Evolutionary conservation across 2,888 invertebrate species (phyloP).

Genomic region (Unio pictorum): DNA sequence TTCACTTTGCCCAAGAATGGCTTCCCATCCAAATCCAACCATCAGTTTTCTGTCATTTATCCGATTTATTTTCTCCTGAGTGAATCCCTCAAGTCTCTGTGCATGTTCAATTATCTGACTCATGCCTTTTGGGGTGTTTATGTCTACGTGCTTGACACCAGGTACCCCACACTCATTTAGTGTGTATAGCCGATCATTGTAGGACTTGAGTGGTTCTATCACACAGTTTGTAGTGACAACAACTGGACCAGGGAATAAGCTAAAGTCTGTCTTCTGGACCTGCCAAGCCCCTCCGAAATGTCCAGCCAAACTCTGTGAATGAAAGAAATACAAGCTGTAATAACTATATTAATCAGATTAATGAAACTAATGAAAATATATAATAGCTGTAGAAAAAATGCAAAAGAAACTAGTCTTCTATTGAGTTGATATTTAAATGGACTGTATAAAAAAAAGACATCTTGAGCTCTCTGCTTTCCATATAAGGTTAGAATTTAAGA

Average conservation of each 20-base stretch:
- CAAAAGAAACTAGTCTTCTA: too few species aligned
- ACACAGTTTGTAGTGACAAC: conserved; percentile 56
- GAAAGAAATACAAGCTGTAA: not conserved
- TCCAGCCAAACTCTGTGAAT: conserved; percentile 43
- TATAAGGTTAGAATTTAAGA: too few species aligned
- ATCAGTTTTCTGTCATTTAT: conserved; percentile 15
- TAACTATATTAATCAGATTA: not conserved
- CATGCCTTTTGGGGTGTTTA: conserved; percentile 17
- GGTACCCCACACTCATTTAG: conserved; percentile 46
- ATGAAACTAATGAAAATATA: too few species aligned
- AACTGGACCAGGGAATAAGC: conserved; percentile 49
- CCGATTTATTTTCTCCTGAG: conserved; percentile 10
- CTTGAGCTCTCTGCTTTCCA: too few species aligned
- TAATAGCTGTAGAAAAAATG: too few species aligned
- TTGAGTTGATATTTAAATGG: too few species aligned
- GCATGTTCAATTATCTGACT: conserved; percentile 29
- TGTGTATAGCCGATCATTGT: conserved; percentile 49
- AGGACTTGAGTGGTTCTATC: conserved; percentile 45
- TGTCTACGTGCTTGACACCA: conserved; percentile 34
- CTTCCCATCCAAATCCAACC: conserved; percentile 47
- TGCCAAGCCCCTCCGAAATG: conserved; percentile 56
- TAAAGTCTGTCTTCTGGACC: conserved; percentile 51
- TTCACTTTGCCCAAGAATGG: conserved; percentile 38
- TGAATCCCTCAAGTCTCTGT: conserved; percentile 19
- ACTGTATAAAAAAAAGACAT: too few species aligned